These are phyloP conservation scores for Drosophila equinoxialis DNA, from an alignment of 1,140 invertebrate species.

Conservation along the genomic window DNA sequence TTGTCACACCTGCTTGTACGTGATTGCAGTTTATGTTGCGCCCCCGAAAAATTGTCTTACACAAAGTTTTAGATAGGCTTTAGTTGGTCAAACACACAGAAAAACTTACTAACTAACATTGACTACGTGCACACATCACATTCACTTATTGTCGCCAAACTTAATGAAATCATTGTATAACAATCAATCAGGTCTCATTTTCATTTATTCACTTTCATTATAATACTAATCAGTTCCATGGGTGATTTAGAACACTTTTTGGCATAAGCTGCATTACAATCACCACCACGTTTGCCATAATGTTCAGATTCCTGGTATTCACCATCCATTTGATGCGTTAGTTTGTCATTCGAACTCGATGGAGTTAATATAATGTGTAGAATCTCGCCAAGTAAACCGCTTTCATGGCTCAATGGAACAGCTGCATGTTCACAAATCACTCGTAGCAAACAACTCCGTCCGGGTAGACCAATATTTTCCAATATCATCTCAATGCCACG, in stretches of 20 bases:
- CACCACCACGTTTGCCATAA: slow-evolving; percentile 52
- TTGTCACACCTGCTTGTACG: slow-evolving; percentile 57
- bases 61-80: no score
- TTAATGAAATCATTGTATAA: slow-evolving; percentile 16
- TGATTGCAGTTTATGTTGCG: slow-evolving; percentile 25
- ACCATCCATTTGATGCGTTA: slow-evolving; percentile 31
- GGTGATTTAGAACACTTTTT: slow-evolving; percentile 52
- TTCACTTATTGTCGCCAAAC: slow-evolving; percentile 2
- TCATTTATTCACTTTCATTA: slow-evolving; percentile 51
- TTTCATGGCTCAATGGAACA: slow-evolving; percentile 86
- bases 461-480: slow-evolving; percentile 85
- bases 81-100: no score
- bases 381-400: slow-evolving; percentile 87
- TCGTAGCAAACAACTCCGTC: slow-evolving; percentile 87
- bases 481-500: slow-evolving; percentile 70
- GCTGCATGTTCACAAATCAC: slow-evolving; percentile 90
- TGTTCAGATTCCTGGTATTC: slow-evolving; percentile 59
- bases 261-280: slow-evolving; percentile 44
- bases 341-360: slow-evolving; percentile 55
- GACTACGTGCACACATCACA: neutral
- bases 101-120: neutral
- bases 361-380: slow-evolving; percentile 87
- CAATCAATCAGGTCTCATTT: slow-evolving; percentile 15
- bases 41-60: no score
- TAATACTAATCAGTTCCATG: slow-evolving; percentile 47